Conservation (phyloP, 2,113 vertebrate genomes). For the Hydrochoerus hydrochaeris region DNA sequence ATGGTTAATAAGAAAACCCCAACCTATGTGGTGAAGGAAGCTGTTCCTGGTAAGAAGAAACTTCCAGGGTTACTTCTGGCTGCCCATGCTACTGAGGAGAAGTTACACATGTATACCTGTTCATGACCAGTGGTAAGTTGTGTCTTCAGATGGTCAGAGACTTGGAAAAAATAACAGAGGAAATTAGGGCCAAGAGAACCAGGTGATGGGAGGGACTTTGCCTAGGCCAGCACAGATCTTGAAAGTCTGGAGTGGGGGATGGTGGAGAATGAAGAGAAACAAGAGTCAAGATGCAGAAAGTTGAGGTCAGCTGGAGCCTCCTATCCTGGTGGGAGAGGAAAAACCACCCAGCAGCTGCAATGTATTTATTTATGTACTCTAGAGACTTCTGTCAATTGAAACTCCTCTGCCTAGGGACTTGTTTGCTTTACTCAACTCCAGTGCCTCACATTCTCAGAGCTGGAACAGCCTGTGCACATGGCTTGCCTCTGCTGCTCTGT, state of each 20-base stretch:
- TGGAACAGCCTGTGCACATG: too few species aligned
- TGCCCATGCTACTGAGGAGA: not conserved
- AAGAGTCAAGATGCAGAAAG: not conserved
- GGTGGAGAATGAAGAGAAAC: not conserved
- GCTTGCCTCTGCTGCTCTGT: too few species aligned
- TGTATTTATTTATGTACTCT: not conserved
- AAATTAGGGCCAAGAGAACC: not conserved
- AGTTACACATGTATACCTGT: not conserved
- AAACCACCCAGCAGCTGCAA: not conserved
- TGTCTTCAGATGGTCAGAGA: not conserved
- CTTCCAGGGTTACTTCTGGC: not conserved
- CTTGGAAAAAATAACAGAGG: not conserved
- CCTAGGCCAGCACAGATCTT: not conserved
- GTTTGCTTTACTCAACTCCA: not conserved
- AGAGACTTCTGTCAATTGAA: not conserved
- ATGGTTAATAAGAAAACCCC: not conserved
- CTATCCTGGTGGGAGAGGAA: not conserved
- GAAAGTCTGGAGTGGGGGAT: not conserved
- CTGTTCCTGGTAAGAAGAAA: not conserved
- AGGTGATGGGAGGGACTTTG: not conserved
- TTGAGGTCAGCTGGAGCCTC: not conserved
- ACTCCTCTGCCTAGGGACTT: not conserved
- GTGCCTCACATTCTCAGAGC: too few species aligned
- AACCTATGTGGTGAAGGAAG: not conserved
- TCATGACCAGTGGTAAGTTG: not conserved